These are phyloP conservation scores for Eutrigla gurnardus DNA, from an alignment of 2,797 vertebrate species.

Conservation along the genomic window DNA sequence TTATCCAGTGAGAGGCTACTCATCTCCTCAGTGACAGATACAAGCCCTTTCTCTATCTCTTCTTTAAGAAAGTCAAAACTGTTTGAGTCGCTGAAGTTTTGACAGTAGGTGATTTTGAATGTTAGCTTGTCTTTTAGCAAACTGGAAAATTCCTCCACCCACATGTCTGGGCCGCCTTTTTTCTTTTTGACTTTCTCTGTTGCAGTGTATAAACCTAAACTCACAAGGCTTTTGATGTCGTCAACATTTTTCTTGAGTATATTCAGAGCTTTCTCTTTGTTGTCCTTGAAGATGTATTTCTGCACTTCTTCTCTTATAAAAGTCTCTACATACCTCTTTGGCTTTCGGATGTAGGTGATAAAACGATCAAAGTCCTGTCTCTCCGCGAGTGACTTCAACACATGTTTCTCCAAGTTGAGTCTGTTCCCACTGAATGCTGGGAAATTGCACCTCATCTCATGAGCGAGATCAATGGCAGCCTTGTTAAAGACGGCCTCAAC, in stretches of 20 bases:
- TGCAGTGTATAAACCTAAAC: conserved; percentile 56
- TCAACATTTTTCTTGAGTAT: conserved; percentile 59
- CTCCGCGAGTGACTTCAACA: conserved; percentile 54
- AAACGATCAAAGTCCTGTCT: conserved; percentile 40
- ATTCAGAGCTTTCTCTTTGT: conserved; percentile 13
- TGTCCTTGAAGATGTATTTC: conserved; percentile 28
- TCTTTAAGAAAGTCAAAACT: conserved; percentile 50
- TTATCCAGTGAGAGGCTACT: conserved; percentile 15
- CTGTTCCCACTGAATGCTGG: conserved; percentile 59
- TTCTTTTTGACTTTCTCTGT: conserved; percentile 48
- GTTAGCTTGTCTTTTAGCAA: conserved; percentile 48
- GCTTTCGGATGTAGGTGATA: conserved; percentile 31
- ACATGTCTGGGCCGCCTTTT: conserved; percentile 48
- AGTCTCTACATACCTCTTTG: conserved; percentile 16
- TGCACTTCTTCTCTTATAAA: conserved; percentile 58
- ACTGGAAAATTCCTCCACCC: conserved; percentile 75
- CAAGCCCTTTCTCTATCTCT: conserved; percentile 23
- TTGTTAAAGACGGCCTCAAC: conserved; percentile 40
- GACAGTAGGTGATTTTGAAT: conserved; percentile 48
- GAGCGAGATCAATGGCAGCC: conserved; percentile 31
- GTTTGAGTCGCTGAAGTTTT: conserved; percentile 53
- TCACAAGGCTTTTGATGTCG: conserved; percentile 29
- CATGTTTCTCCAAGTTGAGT: conserved; percentile 51
- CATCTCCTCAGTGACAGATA: conserved; percentile 5
- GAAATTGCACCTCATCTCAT: conserved; percentile 16